phyloP scores from a whole-genome alignment of 2,113 vertebrate species.

The Anser brachyrhynchus region DNA sequence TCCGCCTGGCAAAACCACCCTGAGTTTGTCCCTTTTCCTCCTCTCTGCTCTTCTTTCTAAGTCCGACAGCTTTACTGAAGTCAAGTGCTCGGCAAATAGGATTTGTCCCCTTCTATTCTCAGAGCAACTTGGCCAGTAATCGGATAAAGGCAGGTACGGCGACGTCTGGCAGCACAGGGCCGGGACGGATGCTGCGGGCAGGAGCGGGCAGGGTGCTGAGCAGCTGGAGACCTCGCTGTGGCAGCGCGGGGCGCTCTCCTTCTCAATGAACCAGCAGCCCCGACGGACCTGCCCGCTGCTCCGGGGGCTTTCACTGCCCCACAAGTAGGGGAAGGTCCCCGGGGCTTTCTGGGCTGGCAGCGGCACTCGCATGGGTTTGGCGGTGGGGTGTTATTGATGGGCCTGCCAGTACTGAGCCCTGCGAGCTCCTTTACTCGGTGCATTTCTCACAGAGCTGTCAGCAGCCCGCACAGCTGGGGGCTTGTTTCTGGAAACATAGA shows the following conservation, averaged over 20 bases:
- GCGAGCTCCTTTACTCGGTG: not conserved
- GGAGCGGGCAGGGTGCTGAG: not conserved
- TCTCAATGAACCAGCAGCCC: fast-evolving
- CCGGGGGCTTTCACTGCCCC: not conserved
- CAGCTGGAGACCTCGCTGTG: not conserved
- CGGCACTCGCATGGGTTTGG: not conserved
- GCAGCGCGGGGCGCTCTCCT: not conserved
- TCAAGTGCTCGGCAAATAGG: not conserved
- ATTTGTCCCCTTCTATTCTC: conserved; percentile 24
- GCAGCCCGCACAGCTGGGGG: fast-evolving
- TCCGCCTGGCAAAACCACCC: not conserved
- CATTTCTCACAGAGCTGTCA: not conserved
- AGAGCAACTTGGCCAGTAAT: not conserved
- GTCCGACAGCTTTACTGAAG: not conserved
- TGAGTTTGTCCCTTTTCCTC: not conserved
- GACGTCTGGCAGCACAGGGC: not conserved
- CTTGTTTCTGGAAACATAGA: fast-evolving
- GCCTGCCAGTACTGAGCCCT: not conserved
- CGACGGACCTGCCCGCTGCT: not conserved
- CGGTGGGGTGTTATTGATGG: fast-evolving
- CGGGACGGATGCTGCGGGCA: not conserved
- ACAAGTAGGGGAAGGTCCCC: fast-evolving
- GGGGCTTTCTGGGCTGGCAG: not conserved
- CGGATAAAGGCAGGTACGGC: not conserved
- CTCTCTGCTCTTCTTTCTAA: fast-evolving